These are phyloP conservation scores for Dipodomys spectabilis DNA, from an alignment of 2,113 vertebrate species.

Conservation along the genomic window DNA sequence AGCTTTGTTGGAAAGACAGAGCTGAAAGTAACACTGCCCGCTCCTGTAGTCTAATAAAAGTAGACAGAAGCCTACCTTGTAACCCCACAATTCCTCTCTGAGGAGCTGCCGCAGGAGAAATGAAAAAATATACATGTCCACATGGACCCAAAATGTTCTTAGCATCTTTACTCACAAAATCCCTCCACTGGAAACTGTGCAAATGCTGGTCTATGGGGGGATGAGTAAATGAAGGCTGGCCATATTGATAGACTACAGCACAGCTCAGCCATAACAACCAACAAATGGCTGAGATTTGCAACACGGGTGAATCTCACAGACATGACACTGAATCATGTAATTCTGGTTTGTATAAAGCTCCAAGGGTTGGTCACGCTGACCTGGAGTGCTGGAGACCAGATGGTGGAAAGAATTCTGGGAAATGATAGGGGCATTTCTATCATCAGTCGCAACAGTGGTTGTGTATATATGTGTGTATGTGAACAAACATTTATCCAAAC, in stretches of 20 bases:
- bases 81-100: not conserved
- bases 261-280: not conserved
- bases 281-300: not conserved
- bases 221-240: not conserved
- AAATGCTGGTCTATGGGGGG: accelerated
- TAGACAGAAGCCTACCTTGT: not conserved
- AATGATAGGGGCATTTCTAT: not conserved
- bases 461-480: too few species aligned
- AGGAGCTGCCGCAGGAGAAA: not conserved
- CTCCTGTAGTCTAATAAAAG: not conserved
- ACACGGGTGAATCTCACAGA: not conserved
- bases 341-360: not conserved
- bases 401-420: not conserved
- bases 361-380: not conserved
- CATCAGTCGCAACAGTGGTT: not conserved
- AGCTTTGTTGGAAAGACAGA: not conserved
- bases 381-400: not conserved
- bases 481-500: not conserved
- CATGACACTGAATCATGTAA: not conserved
- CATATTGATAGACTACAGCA: not conserved
- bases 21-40: not conserved
- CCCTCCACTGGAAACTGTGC: not conserved
- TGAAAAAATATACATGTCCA: not conserved
- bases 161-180: not conserved
- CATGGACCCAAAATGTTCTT: not conserved